phyloP scores from a whole-genome alignment of 2,113 vertebrate genomes.

The Cairina moschata region DNA sequence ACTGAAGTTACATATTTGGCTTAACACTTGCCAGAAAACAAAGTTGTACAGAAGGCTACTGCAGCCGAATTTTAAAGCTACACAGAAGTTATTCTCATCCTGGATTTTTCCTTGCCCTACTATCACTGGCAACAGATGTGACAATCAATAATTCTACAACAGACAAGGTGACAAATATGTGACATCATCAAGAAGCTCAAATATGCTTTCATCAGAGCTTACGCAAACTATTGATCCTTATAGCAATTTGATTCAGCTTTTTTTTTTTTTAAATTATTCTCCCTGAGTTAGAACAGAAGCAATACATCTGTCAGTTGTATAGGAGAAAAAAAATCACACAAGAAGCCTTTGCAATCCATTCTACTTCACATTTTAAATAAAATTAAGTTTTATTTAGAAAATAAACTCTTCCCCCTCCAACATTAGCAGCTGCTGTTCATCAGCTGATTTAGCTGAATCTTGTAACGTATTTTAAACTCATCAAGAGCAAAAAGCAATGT shows the following conservation, averaged over 20 bases:
- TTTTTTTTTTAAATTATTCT: conserved; percentile 3
- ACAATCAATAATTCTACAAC: neutral
- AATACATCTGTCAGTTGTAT: neutral
- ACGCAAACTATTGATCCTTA: neutral
- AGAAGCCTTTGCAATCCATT: neutral
- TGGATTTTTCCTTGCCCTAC: neutral
- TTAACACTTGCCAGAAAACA: conserved; percentile 3
- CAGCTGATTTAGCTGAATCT: neutral
- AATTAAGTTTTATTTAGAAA: neutral
- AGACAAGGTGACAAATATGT: neutral
- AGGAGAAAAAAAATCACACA: neutral
- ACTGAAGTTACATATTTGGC: neutral
- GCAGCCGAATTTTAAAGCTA: conserved; percentile 27
- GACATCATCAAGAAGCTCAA: neutral
- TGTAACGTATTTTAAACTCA: neutral
- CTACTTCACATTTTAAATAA: neutral
- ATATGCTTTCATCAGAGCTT: neutral
- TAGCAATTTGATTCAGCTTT: neutral
- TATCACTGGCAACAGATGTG: neutral
- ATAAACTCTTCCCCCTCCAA: neutral
- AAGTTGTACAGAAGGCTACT: neutral
- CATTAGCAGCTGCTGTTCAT: neutral
- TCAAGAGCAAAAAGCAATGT: neutral
- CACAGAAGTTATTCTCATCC: neutral
- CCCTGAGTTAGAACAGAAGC: neutral